Evolutionary conservation across 2,113 vertebrate genomes (phyloP), one percentile per base, ranked within the genome.

Genomic region (Microcebus jonahi): DNA sequence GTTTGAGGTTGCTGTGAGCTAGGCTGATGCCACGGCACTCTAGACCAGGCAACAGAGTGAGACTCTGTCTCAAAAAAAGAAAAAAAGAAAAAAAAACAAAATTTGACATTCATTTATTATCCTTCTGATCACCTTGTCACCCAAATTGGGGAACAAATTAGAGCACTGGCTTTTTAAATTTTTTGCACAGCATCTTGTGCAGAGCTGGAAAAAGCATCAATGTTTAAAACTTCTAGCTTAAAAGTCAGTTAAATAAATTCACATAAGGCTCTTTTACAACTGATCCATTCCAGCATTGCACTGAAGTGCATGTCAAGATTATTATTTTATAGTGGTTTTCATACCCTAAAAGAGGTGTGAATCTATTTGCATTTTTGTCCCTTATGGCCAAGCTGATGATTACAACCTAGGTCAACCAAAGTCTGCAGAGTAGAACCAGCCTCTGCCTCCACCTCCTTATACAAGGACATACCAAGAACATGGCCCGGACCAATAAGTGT

Each of bases 141-240:
- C 12, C 23, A 73, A 77, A 55, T 3, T 31, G 18, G 12, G 55
- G 39, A 63, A 63, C 10, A 79, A 25, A 71, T 63, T n/a, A 63
- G 55, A 79, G 45, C 21, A 68, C 45, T 75, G 7, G 27, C 15
- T 27, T 45, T 39, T 42, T 27, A 3, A 71, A 71, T 25, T 25
- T 31, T 57, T 57, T 57, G 45, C 53, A 76, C 1, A 76, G n/a
- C 12, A 53, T 59, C 59, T 91, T 76, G 34, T 15, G 45, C 7
- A 53, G 65, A 67, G 13, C 75, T 29, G 17, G 34, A 21, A 59
- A 96, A 88, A 76, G 67, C 20, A 53, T n/a, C 57, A 81, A 65
- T 53, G 68, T 91, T 81, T 87, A 42, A 76, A 94, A 88, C 88
- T 27, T 67, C 83, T 91, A 88, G 21, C 53, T 83, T 83, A 94